Evolutionary conservation across 1,140 invertebrate species (phyloP).

Genomic region (Piezodorus guildinii): DNA sequence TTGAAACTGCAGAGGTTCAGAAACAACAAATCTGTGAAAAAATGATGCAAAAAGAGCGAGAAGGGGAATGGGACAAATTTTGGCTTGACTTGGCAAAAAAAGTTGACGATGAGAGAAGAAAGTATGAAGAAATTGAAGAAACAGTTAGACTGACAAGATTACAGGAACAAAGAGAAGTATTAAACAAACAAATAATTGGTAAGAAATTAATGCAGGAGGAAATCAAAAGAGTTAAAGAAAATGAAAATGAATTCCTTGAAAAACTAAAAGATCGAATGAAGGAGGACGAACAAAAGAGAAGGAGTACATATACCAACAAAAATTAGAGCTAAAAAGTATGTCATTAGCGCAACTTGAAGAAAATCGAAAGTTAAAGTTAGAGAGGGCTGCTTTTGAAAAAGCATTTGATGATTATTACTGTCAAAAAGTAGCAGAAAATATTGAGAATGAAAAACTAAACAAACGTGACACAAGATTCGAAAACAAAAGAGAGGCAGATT

Average conservation of each 20-base stretch:
- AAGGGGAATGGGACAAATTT: background rate
- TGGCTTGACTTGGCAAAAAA: background rate
- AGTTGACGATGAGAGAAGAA: background rate
- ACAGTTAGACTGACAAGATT: background rate
- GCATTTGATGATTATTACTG: slow-evolving; percentile 7
- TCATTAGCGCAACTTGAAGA: slow-evolving; percentile 5
- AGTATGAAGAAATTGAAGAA: background rate
- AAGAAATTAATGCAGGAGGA: background rate
- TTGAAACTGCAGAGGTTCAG: background rate
- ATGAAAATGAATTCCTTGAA: background rate
- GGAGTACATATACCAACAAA: background rate
- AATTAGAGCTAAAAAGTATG: background rate
- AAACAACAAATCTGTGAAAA: slow-evolving; percentile 7
- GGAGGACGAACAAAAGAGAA: background rate
- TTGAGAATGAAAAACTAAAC: background rate
- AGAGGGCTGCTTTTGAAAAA: too few relatives aligned
- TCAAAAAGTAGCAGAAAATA: background rate
- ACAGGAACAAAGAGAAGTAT: slow-evolving; percentile 6
- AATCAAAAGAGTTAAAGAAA: background rate
- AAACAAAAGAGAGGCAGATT: background rate
- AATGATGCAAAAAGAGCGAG: background rate
- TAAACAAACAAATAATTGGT: slow-evolving; percentile 1
- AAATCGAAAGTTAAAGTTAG: background rate
- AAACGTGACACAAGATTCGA: background rate
- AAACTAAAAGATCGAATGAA: background rate